A percentile compares a stretch with the other conserved stretches of the same genome.
phyloP scores from a whole-genome alignment of 1,140 invertebrate species.

The Bombus picipes region DNA sequence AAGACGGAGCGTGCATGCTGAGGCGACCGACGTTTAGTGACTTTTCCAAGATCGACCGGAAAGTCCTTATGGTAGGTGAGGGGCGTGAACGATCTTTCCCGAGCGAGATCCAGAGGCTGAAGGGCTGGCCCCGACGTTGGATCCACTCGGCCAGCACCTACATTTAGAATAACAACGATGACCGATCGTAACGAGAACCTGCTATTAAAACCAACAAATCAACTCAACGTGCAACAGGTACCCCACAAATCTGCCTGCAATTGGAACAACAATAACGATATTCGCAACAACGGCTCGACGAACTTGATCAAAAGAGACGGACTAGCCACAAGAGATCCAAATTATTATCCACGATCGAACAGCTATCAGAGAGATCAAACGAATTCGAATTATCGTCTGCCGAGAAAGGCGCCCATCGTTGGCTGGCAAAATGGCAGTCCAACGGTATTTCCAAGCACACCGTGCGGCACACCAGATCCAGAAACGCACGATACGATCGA shows the following conservation, averaged over 20 bases:
- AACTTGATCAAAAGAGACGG: slow-evolving; percentile 11
- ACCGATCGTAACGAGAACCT: slow-evolving; percentile 67
- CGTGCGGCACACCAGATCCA: slow-evolving; percentile 59
- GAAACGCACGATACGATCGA: slow-evolving; percentile 8
- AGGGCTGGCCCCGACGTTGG: slow-evolving; percentile 80
- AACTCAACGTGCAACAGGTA: background rate
- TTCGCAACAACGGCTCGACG: slow-evolving; percentile 21
- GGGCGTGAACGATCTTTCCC: slow-evolving; percentile 61
- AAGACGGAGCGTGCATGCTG: slow-evolving; percentile 73
- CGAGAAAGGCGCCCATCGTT: slow-evolving; percentile 74
- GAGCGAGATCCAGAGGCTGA: slow-evolving; percentile 76
- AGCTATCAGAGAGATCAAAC: slow-evolving; percentile 10
- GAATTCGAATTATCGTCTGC: slow-evolving; percentile 10
- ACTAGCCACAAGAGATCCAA: slow-evolving; percentile 47
- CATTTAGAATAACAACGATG: slow-evolving; percentile 75
- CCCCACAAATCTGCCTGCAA: slow-evolving; percentile 11
- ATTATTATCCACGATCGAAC: slow-evolving; percentile 50
- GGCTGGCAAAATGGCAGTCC: slow-evolving; percentile 76
- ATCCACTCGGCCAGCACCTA: slow-evolving; percentile 74
- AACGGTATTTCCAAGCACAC: slow-evolving; percentile 66
- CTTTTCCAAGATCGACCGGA: slow-evolving; percentile 57
- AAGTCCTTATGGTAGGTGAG: slow-evolving; percentile 78
- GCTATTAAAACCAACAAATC: slow-evolving; percentile 16
- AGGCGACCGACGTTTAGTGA: slow-evolving; percentile 59
- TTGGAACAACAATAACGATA: slow-evolving; percentile 49